Evolutionary conservation across 2,797 vertebrate genomes (phyloP), one percentile per base, ranked within the genome.

Genomic region (Alca torda): DNA sequence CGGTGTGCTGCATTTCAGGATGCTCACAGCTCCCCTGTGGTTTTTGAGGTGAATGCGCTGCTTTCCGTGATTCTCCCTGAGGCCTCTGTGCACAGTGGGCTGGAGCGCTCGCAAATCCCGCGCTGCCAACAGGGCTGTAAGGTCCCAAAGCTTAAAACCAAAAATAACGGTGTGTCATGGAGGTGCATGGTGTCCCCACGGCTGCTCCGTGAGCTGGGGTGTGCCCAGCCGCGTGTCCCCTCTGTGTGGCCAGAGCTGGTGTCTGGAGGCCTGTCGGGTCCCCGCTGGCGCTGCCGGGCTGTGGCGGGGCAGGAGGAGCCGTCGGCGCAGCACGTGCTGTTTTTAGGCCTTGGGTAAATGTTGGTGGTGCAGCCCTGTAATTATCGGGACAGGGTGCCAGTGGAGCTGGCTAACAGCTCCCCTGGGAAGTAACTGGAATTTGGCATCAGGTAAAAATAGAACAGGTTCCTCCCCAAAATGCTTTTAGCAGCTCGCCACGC

Each of bases 371-470:
- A 16, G 46, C 81, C 72, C 84, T 16, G 16, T 93, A 91, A 96
- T 95, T 89, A 63, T 19, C 0, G 59, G 65, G 35, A 18, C 35
- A 15, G 87, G 89, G 70, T 83, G 87, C 80, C 80, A 56, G 69
- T 16, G 75, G 70, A 25, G 61, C 51, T 46, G 75, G 74, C 79
- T 53, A 18, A 39, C 35, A 37, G 84, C 84, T 95, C 94, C 80
- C 80, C 60, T 3, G 92, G 92, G 94, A 57, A 13, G 64, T 31
- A 20, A 4, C 59, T 92, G 93, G 80, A 59, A 73, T 95, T 88
- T 60, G 73, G 41, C 60, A 26, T 37, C 78, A 75, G 84, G 87
- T 77, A 94, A 96, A 96, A 96, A 91, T 96, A 95, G 94, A 82
- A 30, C 37, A 59, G 69, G 60, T 80, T 91, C 84, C 61, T 93